These are phyloP conservation scores for Pteruthius melanotis DNA, from an alignment of 2,113 vertebrate genomes.

Conservation along the genomic window DNA sequence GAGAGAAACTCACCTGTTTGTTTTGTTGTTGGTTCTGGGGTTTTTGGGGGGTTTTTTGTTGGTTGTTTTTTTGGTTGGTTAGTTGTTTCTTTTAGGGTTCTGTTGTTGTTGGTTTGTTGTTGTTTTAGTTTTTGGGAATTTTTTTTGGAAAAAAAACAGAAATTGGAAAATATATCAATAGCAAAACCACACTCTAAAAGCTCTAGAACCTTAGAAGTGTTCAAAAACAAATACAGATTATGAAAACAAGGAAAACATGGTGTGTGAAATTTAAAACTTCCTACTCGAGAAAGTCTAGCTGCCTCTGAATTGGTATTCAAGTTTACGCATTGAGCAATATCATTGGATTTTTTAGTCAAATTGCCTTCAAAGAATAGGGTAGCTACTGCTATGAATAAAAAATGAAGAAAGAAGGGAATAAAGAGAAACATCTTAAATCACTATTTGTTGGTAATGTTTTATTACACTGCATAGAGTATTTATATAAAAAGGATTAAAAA, in stretches of 20 bases:
- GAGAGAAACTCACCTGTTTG: neutral
- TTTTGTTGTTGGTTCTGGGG: neutral
- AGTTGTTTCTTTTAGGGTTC: neutral
- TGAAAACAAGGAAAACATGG: neutral
- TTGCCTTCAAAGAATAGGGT: neutral
- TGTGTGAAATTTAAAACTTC: neutral
- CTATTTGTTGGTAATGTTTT: neutral
- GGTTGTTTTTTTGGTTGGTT: neutral
- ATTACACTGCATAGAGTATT: slow-evolving; percentile 18
- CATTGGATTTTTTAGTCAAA: neutral
- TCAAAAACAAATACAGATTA: neutral
- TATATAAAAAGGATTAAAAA: slow-evolving; percentile 46
- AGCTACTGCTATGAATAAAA: neutral
- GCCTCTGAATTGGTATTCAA: neutral
- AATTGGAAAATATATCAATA: neutral
- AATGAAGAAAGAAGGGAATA: neutral
- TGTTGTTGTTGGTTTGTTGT: neutral
- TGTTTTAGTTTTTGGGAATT: neutral
- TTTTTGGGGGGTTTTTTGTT: neutral
- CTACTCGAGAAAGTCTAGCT: neutral
- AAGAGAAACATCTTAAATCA: neutral
- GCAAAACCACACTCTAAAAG: neutral
- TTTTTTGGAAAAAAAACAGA: neutral
- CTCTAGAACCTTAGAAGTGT: neutral
- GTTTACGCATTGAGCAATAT: neutral